Conservation (phyloP, 2,888 invertebrate species). For the Drosophila pseudotalamancana region DNA sequence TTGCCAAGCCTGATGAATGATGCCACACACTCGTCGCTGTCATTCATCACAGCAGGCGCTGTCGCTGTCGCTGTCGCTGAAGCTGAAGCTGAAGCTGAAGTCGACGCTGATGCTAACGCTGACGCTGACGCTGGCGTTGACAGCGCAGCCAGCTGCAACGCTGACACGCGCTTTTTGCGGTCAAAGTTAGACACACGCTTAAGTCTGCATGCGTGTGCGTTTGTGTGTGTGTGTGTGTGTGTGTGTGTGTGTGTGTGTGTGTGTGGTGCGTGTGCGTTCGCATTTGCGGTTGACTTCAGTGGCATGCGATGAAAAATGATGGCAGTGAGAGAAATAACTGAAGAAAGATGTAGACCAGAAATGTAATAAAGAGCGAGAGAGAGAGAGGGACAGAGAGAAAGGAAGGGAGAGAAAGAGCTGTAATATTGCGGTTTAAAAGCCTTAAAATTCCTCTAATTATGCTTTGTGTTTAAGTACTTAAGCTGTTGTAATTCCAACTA, state of each 20-base stretch:
- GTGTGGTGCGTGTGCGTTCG: conserved; percentile 14
- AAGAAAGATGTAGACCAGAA: conserved; percentile 3
- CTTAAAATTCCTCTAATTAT: conserved; percentile 1
- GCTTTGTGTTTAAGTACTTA: background rate
- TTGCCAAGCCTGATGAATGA: conserved; percentile 67
- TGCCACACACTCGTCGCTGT: conserved; percentile 68
- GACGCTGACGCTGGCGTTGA: conserved; percentile 28
- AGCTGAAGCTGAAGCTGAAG: background rate
- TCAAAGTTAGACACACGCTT: conserved; percentile 44
- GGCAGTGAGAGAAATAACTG: conserved; percentile 11
- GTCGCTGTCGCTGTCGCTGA: conserved; percentile 18
- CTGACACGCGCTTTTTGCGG: conserved; percentile 72
- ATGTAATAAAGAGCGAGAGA: background rate
- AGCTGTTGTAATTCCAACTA: background rate
- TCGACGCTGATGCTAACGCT: background rate
- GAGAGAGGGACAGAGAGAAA: background rate
- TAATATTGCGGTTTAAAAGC: background rate
- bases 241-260: conserved; percentile 5
- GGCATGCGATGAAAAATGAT: conserved; percentile 56
- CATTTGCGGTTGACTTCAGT: conserved; percentile 60
- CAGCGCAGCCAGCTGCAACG: conserved; percentile 23
- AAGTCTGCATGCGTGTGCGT: conserved; percentile 2
- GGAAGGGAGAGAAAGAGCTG: background rate
- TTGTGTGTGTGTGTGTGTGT: conserved; percentile 4
- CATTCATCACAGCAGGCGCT: conserved; percentile 71